A percentile compares a stretch with the other conserved stretches of the same genome.
Evolutionary conservation across 2,797 vertebrate genomes (phyloP).

Genomic region (Melanotaenia trifasciata): DNA sequence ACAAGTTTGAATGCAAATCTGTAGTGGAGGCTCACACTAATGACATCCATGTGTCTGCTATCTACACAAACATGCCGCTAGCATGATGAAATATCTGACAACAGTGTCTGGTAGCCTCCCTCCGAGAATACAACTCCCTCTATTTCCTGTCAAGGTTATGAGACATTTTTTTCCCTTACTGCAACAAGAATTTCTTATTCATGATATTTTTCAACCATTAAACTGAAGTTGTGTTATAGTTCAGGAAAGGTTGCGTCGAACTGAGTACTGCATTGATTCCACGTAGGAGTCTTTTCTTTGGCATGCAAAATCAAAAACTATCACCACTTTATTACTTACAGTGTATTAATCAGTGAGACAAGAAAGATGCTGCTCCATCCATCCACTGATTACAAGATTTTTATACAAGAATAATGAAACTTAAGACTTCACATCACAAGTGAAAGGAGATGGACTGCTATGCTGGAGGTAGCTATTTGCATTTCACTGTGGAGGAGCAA

Average conservation of each 20-base stretch:
- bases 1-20: too few relatives aligned
- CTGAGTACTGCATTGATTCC: background rate
- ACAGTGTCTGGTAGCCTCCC: background rate
- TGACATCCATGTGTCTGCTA: background rate
- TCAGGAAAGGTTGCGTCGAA: background rate
- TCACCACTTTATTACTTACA: conserved; percentile 7
- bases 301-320: background rate
- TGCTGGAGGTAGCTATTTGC: conserved; percentile 18
- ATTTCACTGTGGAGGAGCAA: conserved; percentile 26
- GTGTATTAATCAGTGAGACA: conserved; percentile 22
- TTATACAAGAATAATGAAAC: conserved; percentile 27
- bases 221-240: background rate
- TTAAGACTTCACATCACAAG: background rate
- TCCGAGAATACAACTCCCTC: background rate
- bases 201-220: background rate
- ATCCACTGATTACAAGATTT: conserved; percentile 3
- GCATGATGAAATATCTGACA: background rate
- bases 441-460: background rate
- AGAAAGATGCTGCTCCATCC: background rate
- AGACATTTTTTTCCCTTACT: background rate
- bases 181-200: background rate
- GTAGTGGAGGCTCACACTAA: background rate
- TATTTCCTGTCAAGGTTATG: background rate
- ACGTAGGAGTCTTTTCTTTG: background rate
- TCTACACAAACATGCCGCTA: background rate